phyloP scores from a whole-genome alignment of 2,113 vertebrate species.

The Misgurnus mizolepis region DNA sequence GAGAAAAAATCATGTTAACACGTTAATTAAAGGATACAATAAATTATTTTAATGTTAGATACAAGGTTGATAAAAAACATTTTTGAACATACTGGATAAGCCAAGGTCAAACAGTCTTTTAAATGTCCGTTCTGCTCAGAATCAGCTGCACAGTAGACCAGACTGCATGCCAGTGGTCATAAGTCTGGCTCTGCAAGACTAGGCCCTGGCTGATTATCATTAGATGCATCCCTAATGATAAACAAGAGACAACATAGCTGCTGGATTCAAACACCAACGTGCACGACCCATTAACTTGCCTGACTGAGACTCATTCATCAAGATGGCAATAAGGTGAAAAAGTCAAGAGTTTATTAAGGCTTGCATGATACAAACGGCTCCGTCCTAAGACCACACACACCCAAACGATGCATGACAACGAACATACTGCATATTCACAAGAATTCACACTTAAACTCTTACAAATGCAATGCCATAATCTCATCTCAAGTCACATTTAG shows the following conservation, averaged over 20 bases:
- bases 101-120: neutral
- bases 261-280: slow-evolving; percentile 67
- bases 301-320: slow-evolving; percentile 75
- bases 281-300: slow-evolving; percentile 73
- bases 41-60: no score
- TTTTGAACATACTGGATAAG: no score
- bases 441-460: neutral
- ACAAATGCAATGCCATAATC: slow-evolving; percentile 20
- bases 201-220: neutral
- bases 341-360: slow-evolving; percentile 82
- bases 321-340: slow-evolving; percentile 76
- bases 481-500: slow-evolving; percentile 35
- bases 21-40: no score
- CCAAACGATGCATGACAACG: slow-evolving; percentile 46
- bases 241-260: slow-evolving; percentile 60
- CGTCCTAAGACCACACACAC: slow-evolving; percentile 59
- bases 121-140: neutral
- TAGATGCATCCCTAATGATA: slow-evolving; percentile 67
- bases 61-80: no score
- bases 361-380: slow-evolving; percentile 59
- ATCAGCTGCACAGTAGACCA: neutral
- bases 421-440: slow-evolving; percentile 10
- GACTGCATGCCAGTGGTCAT: neutral
- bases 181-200: neutral
- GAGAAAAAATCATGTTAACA: no score